These are phyloP conservation scores for Caracal caracal DNA, from an alignment of 2,113 vertebrate genomes.

Conservation along the genomic window DNA sequence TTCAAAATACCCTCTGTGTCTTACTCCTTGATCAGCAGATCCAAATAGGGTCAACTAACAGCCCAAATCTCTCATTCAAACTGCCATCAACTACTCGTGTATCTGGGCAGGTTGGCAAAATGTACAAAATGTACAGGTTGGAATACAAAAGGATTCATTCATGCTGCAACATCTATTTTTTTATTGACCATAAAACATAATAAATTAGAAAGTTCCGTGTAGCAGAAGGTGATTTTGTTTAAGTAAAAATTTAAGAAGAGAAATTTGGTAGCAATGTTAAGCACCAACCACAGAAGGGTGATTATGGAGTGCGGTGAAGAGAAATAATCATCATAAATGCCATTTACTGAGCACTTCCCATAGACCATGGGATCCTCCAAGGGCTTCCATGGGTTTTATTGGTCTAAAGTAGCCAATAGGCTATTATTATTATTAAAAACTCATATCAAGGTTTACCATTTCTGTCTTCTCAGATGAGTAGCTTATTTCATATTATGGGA, in stretches of 20 bases:
- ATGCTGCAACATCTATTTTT: neutral
- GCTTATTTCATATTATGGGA: neutral
- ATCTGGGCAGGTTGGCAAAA: neutral
- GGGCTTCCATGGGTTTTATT: neutral
- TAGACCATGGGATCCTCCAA: neutral
- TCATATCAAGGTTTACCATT: neutral
- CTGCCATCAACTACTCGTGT: neutral
- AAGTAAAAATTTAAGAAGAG: conserved; percentile 12
- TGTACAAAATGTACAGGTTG: neutral
- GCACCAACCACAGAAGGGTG: neutral
- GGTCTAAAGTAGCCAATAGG: neutral
- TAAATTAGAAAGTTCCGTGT: neutral
- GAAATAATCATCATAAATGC: neutral
- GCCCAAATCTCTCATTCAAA: neutral
- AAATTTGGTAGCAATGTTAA: neutral
- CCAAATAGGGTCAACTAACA: neutral
- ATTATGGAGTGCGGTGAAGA: neutral
- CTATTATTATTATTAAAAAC: conserved; percentile 6
- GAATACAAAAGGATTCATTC: neutral
- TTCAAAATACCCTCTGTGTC: neutral
- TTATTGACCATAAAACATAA: neutral
- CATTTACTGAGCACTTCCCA: neutral
- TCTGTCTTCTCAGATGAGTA: neutral
- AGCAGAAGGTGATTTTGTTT: neutral
- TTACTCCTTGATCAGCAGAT: neutral